phyloP scores from a whole-genome alignment of 2,797 vertebrate genomes.

The Eospalax fontanierii region DNA sequence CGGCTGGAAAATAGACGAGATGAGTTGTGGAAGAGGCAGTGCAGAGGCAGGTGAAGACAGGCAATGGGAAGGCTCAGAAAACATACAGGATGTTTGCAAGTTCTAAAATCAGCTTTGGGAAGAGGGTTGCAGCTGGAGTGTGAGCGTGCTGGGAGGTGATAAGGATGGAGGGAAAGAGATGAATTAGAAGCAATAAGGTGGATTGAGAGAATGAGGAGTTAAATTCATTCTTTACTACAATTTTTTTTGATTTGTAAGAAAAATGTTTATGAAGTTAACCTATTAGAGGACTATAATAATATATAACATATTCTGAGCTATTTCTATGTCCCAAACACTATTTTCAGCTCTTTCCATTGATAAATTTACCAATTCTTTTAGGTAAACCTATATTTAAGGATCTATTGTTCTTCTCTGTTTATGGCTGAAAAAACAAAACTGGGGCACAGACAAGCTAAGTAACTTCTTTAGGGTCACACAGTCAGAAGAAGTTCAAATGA shows the following conservation, averaged over 20 bases:
- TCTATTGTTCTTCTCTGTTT: constrained; percentile 37
- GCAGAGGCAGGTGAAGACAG: not conserved
- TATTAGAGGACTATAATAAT: constrained; percentile 5
- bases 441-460: not conserved
- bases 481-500: constrained; percentile 26
- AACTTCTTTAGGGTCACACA: constrained; percentile 7
- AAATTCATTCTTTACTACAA: constrained; percentile 5
- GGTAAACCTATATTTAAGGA: not conserved
- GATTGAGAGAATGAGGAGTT: constrained; percentile 18
- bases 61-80: not conserved
- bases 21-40: not conserved
- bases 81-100: not conserved
- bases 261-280: constrained; percentile 23
- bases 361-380: not conserved
- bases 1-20: not conserved
- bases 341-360: not conserved
- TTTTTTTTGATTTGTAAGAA: constrained; percentile 35
- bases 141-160: not conserved
- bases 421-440: constrained; percentile 30
- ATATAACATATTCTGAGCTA: constrained; percentile 19
- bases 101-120: not conserved
- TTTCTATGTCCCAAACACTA: constrained; percentile 14
- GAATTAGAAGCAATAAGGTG: not conserved
- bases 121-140: not conserved
- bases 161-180: not conserved